Conservation (phyloP, 2,797 vertebrate genomes). For the Yasuhikotakia modesta region DNA sequence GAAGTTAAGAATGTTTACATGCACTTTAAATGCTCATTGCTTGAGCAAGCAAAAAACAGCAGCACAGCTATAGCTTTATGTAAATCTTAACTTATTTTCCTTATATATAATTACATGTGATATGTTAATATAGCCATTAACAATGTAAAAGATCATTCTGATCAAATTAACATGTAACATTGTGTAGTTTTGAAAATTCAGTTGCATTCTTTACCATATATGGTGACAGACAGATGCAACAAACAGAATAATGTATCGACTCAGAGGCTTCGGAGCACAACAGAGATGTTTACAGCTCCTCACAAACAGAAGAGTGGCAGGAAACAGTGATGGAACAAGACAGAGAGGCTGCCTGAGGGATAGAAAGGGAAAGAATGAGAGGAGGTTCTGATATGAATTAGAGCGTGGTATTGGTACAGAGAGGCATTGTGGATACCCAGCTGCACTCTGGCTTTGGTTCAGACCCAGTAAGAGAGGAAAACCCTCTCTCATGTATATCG, state of each 20-base stretch:
- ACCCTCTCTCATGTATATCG: conserved; percentile 12
- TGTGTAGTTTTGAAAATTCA: too few relatives aligned
- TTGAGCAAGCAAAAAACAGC: not conserved
- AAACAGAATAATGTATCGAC: not conserved
- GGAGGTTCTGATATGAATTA: conserved; percentile 62
- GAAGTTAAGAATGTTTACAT: not conserved
- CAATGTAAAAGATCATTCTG: not conserved
- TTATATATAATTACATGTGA: not conserved
- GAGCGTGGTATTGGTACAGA: conserved; percentile 68
- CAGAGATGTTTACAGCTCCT: conserved; percentile 29
- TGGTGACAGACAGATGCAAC: not conserved
- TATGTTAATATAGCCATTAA: not conserved
- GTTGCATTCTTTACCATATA: too few relatives aligned
- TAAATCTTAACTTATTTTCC: not conserved
- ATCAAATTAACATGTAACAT: not conserved
- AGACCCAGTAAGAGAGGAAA: conserved; percentile 49
- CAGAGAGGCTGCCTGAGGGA: conserved; percentile 11
- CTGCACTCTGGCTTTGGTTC: conserved; percentile 68
- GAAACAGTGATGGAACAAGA: conserved; percentile 26
- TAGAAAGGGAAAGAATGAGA: conserved; percentile 35
- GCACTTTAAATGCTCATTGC: not conserved
- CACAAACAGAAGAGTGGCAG: conserved; percentile 22
- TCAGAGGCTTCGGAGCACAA: not conserved
- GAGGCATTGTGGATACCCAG: conserved; percentile 72
- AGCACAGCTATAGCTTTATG: not conserved